Conservation (phyloP, 1,140 invertebrate species). For the Triops longicaudatus region DNA sequence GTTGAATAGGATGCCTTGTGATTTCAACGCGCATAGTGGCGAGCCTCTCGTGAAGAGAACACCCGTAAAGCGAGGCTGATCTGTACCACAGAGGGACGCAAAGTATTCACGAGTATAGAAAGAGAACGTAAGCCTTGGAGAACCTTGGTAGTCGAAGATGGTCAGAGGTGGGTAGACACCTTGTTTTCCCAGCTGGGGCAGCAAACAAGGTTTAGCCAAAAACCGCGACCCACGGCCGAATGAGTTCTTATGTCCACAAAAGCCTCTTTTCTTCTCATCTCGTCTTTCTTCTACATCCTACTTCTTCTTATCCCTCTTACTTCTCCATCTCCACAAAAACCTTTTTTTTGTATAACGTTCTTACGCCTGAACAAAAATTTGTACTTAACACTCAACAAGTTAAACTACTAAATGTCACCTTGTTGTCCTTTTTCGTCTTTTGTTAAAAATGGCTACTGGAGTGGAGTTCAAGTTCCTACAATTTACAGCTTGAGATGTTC, state of each 20-base stretch:
- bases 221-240: constrained; percentile 2
- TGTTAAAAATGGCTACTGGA: not conserved
- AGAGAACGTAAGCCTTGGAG: not conserved
- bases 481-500: not conserved
- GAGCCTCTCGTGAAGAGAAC: no score
- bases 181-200: constrained; percentile 1
- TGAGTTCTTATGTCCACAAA: not conserved
- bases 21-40: no score
- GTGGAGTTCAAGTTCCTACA: not conserved
- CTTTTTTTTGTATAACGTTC: not conserved
- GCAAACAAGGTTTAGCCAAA: not conserved
- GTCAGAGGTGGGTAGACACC: not conserved
- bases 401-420: not conserved
- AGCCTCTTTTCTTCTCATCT: not conserved
- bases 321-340: not conserved
- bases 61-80: no score
- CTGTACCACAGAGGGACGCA: no score
- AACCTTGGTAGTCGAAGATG: no score
- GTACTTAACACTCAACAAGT: not conserved
- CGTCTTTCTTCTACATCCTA: not conserved
- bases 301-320: no score
- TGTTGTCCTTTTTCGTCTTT: not conserved
- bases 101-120: not conserved
- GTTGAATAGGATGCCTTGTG: no score
- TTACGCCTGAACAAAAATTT: not conserved